Evolutionary conservation across 2,888 invertebrate species (phyloP), one percentile per base, ranked within the genome.

Genomic region (Cryptophagus acutangulus): DNA sequence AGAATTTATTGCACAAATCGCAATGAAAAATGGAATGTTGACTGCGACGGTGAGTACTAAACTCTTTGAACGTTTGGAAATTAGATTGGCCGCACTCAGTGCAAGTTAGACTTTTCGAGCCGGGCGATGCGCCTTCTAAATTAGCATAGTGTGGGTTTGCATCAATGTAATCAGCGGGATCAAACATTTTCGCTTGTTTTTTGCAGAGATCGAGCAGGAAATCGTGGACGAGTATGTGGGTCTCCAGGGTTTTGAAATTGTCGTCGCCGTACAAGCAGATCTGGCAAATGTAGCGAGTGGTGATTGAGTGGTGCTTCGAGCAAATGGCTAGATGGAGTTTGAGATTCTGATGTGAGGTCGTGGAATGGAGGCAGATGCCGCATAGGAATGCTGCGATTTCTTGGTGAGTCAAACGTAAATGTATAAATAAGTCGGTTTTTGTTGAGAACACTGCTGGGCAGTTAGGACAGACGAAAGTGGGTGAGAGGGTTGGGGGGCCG

Each of bases 1-100:
- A 78, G 49, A 73, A 77, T 52, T 78, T 78, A 49, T 73, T 74
- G 52, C 78, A 78, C 4, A 78, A 59, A 61, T 78, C 78, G 51
- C 78, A 78, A 3, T 78, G 77, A 51, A 76, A 77, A 5, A 76
- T 71, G 17, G 71, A 71, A 52, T 78, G 78, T 17, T 68, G 62
- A 24, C 68, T 65, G 24, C 75, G 61, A 8, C 76, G 63, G 51
- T 78, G 78, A 38, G 72, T 68, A 45, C 73, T 73, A 20, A 77
- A 69, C 17, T 73, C 74, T 36, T 74, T 73, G 39, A 75, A 68
- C 30, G 62, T 67, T 10, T 67, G 58, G 48, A 76, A 77, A 25
- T 62, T 53, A 34, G 54, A 49, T 16, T 48, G 17, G 16, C 55
- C 54, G 26, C 61, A 60, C 18, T 60, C 58, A 10, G 51, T 45